Conservation (phyloP, 2,888 invertebrate species). For the Zaprionus bogoriensis region DNA sequence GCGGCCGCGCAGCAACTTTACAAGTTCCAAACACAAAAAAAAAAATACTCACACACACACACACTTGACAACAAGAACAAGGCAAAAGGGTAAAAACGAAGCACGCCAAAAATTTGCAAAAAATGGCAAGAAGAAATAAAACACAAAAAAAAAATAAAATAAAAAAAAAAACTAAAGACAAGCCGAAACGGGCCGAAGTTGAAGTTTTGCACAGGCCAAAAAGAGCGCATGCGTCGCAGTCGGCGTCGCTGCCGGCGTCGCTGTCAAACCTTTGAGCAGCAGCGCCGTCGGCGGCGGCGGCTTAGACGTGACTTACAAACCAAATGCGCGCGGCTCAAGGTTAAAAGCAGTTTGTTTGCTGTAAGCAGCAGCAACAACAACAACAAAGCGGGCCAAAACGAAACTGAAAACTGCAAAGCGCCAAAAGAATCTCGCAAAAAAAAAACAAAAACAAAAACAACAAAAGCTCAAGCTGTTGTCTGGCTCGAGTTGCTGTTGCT, state of each 20-base stretch:
- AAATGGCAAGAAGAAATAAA: constrained; percentile 61
- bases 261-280: constrained; percentile 57
- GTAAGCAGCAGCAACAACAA: constrained; percentile 46
- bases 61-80: constrained; percentile 61
- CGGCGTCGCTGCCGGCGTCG: constrained; percentile 18
- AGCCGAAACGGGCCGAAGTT: constrained; percentile 32
- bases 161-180: neutral
- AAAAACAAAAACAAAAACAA: constrained; percentile 36
- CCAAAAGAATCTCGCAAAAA: constrained; percentile 61
- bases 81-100: constrained; percentile 70
- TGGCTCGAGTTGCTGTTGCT: constrained; percentile 16
- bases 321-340: constrained; percentile 80
- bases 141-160: constrained; percentile 2
- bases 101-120: constrained; percentile 74
- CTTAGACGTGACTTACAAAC: constrained; percentile 82
- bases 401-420: constrained; percentile 57
- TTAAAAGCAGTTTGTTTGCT: constrained; percentile 77
- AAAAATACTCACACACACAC: constrained; percentile 29
- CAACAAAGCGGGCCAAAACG: constrained; percentile 40
- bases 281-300: constrained; percentile 52
- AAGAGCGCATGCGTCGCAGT: constrained; percentile 31
- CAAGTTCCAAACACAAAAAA: constrained; percentile 59
- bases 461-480: constrained; percentile 50
- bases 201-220: constrained; percentile 31
- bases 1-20: constrained; percentile 56